Conservation (phyloP, 2,113 vertebrate species). For the Riparia riparia region DNA sequence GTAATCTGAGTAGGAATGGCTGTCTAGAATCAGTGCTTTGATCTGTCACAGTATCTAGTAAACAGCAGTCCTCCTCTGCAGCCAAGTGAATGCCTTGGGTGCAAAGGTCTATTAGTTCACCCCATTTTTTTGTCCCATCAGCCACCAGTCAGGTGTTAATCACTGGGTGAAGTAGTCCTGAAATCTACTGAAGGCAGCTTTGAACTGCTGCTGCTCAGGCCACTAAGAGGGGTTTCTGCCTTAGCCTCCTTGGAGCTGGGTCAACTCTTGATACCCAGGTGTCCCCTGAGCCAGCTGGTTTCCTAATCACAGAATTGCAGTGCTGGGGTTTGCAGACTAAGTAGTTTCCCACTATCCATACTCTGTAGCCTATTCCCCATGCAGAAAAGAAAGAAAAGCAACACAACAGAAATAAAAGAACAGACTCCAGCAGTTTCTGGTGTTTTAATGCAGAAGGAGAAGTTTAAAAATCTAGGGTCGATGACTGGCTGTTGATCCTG, state of each 20-base stretch:
- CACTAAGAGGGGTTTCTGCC: background rate
- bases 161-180: background rate
- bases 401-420: background rate
- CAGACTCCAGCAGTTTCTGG: background rate
- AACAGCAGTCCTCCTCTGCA: background rate
- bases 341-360: background rate
- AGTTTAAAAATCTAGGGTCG: background rate
- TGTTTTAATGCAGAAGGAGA: rapidly evolving
- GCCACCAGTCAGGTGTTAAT: background rate
- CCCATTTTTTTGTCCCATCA: background rate
- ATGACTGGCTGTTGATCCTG: background rate
- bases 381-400: background rate
- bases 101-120: background rate
- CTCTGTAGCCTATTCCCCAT: background rate
- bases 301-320: background rate
- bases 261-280: background rate
- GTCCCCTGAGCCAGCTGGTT: background rate
- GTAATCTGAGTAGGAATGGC: background rate
- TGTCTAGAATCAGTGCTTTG: background rate
- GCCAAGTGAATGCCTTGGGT: background rate
- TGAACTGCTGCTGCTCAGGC: background rate
- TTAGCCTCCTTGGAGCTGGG: background rate
- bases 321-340: background rate
- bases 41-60: background rate
- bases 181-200: background rate